These are phyloP conservation scores for Catocala sponsa DNA, from an alignment of 2,888 invertebrate species.

Conservation along the genomic window DNA sequence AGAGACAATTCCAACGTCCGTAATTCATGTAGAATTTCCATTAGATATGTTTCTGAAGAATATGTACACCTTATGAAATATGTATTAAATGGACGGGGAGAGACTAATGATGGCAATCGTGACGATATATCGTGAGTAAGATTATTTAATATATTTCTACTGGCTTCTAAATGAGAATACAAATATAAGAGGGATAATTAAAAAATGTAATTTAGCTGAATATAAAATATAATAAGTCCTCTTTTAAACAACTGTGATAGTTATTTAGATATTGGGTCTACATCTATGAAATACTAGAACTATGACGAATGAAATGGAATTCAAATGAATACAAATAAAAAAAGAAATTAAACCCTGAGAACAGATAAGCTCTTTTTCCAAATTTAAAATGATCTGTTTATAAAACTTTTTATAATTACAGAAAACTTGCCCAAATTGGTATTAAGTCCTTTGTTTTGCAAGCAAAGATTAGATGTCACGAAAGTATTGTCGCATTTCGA, in stretches of 20 bases:
- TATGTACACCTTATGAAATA: conserved; percentile 33
- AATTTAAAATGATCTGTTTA: too few species aligned
- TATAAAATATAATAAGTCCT: conserved; percentile 4
- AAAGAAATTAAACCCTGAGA: too few species aligned
- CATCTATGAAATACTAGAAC: too few species aligned
- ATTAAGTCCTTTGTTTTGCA: too few species aligned
- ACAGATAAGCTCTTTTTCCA: too few species aligned
- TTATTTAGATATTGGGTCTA: too few species aligned
- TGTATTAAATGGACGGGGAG: conserved; percentile 35
- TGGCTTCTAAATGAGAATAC: background rate
- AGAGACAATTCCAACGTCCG: conserved; percentile 31
- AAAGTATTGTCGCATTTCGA: too few species aligned
- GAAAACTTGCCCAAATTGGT: too few species aligned
- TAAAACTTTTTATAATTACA: too few species aligned
- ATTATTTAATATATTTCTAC: conserved; percentile 10
- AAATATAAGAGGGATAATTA: background rate
- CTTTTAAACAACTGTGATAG: background rate
- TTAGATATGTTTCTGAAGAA: conserved; percentile 45
- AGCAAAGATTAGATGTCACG: too few species aligned
- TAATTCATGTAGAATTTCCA: conserved; percentile 46
- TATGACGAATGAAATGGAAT: too few species aligned
- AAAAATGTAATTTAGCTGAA: conserved; percentile 1
- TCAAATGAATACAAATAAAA: too few species aligned
- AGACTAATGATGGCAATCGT: conserved; percentile 37
- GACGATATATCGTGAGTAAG: conserved; percentile 3